Conservation (phyloP, 2,888 invertebrate species). For the Andrena marginata region DNA sequence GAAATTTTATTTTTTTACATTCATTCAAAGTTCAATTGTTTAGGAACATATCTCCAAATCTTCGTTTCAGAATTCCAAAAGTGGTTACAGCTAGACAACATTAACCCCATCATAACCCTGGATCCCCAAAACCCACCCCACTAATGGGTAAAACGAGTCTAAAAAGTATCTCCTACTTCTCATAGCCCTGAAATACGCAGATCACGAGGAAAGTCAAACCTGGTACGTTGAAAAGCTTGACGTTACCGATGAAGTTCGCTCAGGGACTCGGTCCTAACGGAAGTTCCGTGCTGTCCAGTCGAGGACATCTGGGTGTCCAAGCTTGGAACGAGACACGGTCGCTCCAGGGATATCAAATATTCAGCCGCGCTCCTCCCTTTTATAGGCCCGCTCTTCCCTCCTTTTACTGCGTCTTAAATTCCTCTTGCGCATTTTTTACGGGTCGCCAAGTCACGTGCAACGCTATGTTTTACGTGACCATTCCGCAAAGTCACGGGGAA, state of each 20-base stretch:
- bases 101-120: no score
- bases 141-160: no score
- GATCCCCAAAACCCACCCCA: no score
- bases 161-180: no score
- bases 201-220: conserved; percentile 3
- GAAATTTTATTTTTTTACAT: no score
- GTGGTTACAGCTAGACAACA: no score
- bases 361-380: conserved; percentile 53
- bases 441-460: conserved; percentile 63
- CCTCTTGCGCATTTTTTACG: conserved; percentile 42
- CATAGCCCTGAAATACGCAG: background rate
- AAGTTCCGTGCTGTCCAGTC: conserved; percentile 27
- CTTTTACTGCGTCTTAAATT: conserved; percentile 63
- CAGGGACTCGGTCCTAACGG: conserved; percentile 11
- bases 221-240: conserved; percentile 28
- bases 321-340: conserved; percentile 39
- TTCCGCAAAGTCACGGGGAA: conserved; percentile 29
- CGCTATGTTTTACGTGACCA: conserved; percentile 53
- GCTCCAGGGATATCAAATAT: conserved; percentile 64
- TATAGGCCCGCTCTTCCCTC: conserved; percentile 41
- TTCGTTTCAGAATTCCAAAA: no score
- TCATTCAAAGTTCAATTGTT: no score
- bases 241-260: conserved; percentile 35
- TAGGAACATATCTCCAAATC: no score
- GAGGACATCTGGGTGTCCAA: conserved; percentile 44